Base-by-base conservation (phyloP, 2,888 invertebrate genomes). In the Ommatoiulus sabulosus region DNA sequence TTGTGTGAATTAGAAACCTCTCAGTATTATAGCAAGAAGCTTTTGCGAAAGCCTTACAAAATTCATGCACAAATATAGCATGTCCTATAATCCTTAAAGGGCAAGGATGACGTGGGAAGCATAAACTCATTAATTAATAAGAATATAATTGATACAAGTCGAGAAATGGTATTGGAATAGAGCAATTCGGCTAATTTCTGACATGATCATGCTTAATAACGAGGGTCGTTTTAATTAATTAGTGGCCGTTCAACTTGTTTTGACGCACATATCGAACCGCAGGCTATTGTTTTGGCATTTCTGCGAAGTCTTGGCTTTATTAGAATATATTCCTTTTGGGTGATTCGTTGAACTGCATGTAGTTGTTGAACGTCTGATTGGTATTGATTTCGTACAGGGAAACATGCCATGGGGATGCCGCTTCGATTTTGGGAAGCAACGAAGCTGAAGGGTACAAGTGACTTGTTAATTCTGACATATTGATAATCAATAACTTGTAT, bases 1-100 rank as follows among this genome's bases (percentile, higher is more conserved):
- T 63, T 63, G 63, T 63, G 63, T 63, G 63, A 63, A 63, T 63
- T 63, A 63, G 63, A n/a, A 63, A 63, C n/a, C 63, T 63, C 17
- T 17, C 15, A 4, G 57, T 3, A 57, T 63, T 17, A 63, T 35
- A 35, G 6, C 63, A n/a, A 17, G 8, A 17, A n/a, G 63, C n/a
- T 63, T 63, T n/a, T n/a, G 63, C 7, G 7, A 63, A 5, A n/a
- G 63, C n/a, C n/a, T 63, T 63, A 17, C 20, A 63, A 63, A 63
- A 63, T 63, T n/a, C n/a, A 63, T 63, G 63, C 63, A 35, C 2
- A n/a, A 12, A 57, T 12, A 57, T 17, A 15, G 57, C 57, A 57
- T 57, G 57, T 1, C 57, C 63, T n/a, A 63, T 63, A 63, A 63
- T 63, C n/a, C n/a, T 3, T 20, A 63, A 63, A 63, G 63, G 63